Evolutionary conservation across 2,888 invertebrate species (phyloP).

Genomic region (Anarsia innoxiella): DNA sequence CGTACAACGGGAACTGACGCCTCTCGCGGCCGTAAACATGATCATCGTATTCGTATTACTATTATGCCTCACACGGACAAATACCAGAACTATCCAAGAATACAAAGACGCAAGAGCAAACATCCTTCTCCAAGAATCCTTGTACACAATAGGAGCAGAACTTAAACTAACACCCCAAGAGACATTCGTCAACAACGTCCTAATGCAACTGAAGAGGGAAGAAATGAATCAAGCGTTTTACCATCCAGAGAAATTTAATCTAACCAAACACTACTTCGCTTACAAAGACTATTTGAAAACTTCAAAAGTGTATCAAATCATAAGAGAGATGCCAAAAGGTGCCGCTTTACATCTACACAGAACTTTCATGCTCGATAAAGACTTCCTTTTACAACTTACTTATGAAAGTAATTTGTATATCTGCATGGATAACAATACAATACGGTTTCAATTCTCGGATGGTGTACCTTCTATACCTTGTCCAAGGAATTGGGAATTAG

Average conservation of each 20-base stretch:
- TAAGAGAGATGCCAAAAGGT: slow-evolving; percentile 84
- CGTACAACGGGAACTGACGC: not conserved
- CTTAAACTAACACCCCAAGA: slow-evolving; percentile 64
- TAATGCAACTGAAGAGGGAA: slow-evolving; percentile 72
- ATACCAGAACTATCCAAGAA: slow-evolving; percentile 29
- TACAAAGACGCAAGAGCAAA: slow-evolving; percentile 32
- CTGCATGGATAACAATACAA: slow-evolving; percentile 44
- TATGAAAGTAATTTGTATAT: slow-evolving; percentile 77
- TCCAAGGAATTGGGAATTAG: slow-evolving; percentile 59
- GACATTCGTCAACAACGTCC: slow-evolving; percentile 63
- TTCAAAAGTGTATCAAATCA: slow-evolving; percentile 79
- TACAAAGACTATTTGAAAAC: slow-evolving; percentile 73
- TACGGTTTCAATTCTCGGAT: slow-evolving; percentile 51
- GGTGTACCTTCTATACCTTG: slow-evolving; percentile 45
- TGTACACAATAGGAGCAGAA: slow-evolving; percentile 63
- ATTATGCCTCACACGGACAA: slow-evolving; percentile 9
- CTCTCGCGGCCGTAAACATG: not conserved
- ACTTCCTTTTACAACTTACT: slow-evolving; percentile 77
- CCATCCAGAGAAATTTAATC: slow-evolving; percentile 72
- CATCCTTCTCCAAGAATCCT: slow-evolving; percentile 54
- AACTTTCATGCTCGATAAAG: slow-evolving; percentile 75
- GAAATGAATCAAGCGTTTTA: slow-evolving; percentile 68
- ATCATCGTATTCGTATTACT: not conserved
- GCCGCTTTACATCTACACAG: slow-evolving; percentile 82
- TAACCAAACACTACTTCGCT: slow-evolving; percentile 79